Evolutionary conservation across 2,888 invertebrate species (phyloP).

Genomic region (Seladonia tumulorum): DNA sequence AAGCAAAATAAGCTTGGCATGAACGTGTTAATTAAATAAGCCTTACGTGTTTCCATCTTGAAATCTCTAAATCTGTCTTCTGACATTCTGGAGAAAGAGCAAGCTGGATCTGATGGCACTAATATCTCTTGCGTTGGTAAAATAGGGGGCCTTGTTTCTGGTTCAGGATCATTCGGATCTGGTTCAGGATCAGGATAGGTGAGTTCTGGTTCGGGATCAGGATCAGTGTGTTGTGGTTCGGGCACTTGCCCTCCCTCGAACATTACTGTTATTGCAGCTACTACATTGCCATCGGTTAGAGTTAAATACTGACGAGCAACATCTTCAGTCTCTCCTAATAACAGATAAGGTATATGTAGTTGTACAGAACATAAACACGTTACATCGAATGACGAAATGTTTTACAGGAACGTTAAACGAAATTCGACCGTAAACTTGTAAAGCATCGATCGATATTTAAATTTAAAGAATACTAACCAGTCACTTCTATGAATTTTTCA

Average conservation of each 20-base stretch:
- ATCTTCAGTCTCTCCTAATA: conserved; percentile 79
- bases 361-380: too few relatives aligned
- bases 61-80: conserved; percentile 82
- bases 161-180: conserved; percentile 62
- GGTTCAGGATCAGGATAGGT: conserved; percentile 49
- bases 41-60: conserved; percentile 82
- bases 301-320: conserved; percentile 79
- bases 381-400: neutral
- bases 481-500: conserved; percentile 82
- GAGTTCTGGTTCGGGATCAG: conserved; percentile 72
- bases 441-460: neutral
- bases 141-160: conserved; percentile 80
- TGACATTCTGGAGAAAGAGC: conserved; percentile 78
- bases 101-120: conserved; percentile 79
- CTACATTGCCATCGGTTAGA: conserved; percentile 81
- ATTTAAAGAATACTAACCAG: conserved; percentile 72
- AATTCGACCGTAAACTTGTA: neutral
- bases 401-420: neutral
- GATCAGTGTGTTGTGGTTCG: conserved; percentile 40
- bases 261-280: conserved; percentile 80
- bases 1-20: neutral
- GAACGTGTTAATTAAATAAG: neutral
- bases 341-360: neutral
- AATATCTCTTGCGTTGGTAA: conserved; percentile 81
- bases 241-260: conserved; percentile 76